These are phyloP conservation scores for zebrafish (Danio rerio) DNA, from an alignment of 2,113 vertebrate genomes.

Conservation along the genomic window DNA sequence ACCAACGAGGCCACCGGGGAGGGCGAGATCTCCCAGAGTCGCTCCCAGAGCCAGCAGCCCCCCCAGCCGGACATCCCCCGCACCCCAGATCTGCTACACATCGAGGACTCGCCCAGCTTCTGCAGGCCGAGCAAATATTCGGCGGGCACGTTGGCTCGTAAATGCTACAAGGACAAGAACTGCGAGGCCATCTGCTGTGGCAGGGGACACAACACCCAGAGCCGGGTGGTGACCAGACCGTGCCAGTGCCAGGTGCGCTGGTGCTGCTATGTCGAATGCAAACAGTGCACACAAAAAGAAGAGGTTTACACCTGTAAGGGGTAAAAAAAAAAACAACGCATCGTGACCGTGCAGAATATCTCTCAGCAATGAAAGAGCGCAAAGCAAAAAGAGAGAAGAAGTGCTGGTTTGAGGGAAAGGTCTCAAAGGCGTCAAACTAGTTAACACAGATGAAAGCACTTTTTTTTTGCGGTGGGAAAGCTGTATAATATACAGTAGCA, in stretches of 20 bases:
- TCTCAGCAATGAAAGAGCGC: slow-evolving; percentile 38
- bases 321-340: slow-evolving; percentile 60
- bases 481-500: slow-evolving; percentile 9
- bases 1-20: slow-evolving; percentile 95
- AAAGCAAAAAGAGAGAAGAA: slow-evolving; percentile 4
- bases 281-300: slow-evolving; percentile 96
- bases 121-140: slow-evolving; percentile 93
- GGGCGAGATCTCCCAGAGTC: slow-evolving; percentile 86
- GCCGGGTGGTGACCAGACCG: slow-evolving; percentile 91
- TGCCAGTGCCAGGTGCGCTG: slow-evolving; percentile 99
- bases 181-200: slow-evolving; percentile 98
- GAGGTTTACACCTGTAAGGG: slow-evolving; percentile 98
- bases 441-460: slow-evolving; percentile 25
- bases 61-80: slow-evolving; percentile 85
- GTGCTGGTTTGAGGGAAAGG: slow-evolving; percentile 9
- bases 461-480: slow-evolving; percentile 30
- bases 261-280: slow-evolving; percentile 99
- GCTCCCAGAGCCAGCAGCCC: slow-evolving; percentile 67
- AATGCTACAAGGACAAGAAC: slow-evolving; percentile 98
- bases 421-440: slow-evolving; percentile 18
- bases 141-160: slow-evolving; percentile 87
- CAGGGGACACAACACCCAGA: slow-evolving; percentile 97
- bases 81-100: slow-evolving; percentile 93
- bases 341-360: slow-evolving; percentile 22
- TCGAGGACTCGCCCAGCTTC: slow-evolving; percentile 97